Base-by-base conservation (phyloP, 2,888 invertebrate species). In the Acholoe squamosa region DNA sequence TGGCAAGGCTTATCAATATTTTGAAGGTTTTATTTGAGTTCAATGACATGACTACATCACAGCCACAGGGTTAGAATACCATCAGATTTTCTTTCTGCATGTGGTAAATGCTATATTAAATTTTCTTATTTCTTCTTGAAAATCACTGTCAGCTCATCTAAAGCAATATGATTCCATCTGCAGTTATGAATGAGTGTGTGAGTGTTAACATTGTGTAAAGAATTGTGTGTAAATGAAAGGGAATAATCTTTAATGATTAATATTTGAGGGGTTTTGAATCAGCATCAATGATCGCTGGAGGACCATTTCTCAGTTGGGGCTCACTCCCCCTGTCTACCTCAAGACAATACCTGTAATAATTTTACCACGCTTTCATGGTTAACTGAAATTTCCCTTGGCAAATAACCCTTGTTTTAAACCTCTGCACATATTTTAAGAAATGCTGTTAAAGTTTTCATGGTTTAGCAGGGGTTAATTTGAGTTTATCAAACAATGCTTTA, bases 381-480 rank as follows among this genome's bases (percentile, higher is more conserved):
- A 1, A 61, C 61, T n/a, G 19, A 61, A 61, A 61, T 61, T 61
- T 61, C 61, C 61, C n/a, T 61, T 61, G 14, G 61, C n/a, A 19
- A 61, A 61, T n/a, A 61, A 61, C 61, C 61, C n/a, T 61, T 14
- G n/a, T n/a, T 61, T 61, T 61, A 61, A 61, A 61, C 61, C 61
- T 61, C 19, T n/a, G 19, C 19, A 61, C 19, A 61, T 3, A 0
- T 54, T 61, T 7, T 12, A 61, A 1, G 14, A 61, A 61, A 19
- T 61, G n/a, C 19, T 61, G 61, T n/a, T 61, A 61, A 19, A 61
- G 1, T 61, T 19, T 10, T 10, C 43, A 43, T 43, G 43, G 43
- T 43, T 43, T 7, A 43, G 3, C 43, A 43, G 43, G 43, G 43
- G 43, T 43, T 43, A 10, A 7, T 43, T 43, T 43, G 10, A 7